Evolutionary conservation across 2,113 vertebrate species (phyloP), one percentile per base, ranked within the genome.

Genomic region (Bungarus multicinctus): DNA sequence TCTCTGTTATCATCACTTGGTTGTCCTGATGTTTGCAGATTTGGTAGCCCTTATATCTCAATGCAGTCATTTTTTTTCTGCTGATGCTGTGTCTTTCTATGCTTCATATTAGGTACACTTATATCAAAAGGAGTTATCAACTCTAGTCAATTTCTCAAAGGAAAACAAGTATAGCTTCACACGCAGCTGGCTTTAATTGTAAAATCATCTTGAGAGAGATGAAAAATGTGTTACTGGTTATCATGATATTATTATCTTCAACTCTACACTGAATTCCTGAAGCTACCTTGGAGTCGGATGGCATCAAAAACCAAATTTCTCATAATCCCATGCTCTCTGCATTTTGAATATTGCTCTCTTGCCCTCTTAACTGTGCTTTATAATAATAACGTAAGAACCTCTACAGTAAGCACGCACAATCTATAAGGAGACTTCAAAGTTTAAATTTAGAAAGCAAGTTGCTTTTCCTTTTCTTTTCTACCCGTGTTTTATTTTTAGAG

Each of bases 361-460:
- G 39, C 54, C 85, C 89, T 39, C 45, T 52, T 23, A 7, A 90
- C 54, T 90, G 3, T 92, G 11, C 58, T 60, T 85, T 18, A 27
- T 90, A 90, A 50, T 88, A 50, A 64, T 34, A 58, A 16, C 45
- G 9, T 74, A 43, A 53, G n/a, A 87, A 87, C n/a, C 11, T 2
- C 55, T 87, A 7, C 52, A 87, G 45, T 25, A n/a, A 90, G 47
- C 47, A 64, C 0, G 5, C 54, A 53, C 9, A 45, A 90, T 64
- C 43, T 52, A 9, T 93, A 34, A 69, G 45, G 4, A 53, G 85
- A 87, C n/a, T 39, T 86, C 4, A 3, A 50, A 43, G 55, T 93
- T 90, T 90, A 93, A 93, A 93, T 90, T 87, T 93, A 93, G 55
- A 90, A 57, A 87, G 55, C 89, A 90, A 90, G 81, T 87, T 90